phyloP scores from a whole-genome alignment of 2,113 vertebrate species.

The Gavialis gangeticus region DNA sequence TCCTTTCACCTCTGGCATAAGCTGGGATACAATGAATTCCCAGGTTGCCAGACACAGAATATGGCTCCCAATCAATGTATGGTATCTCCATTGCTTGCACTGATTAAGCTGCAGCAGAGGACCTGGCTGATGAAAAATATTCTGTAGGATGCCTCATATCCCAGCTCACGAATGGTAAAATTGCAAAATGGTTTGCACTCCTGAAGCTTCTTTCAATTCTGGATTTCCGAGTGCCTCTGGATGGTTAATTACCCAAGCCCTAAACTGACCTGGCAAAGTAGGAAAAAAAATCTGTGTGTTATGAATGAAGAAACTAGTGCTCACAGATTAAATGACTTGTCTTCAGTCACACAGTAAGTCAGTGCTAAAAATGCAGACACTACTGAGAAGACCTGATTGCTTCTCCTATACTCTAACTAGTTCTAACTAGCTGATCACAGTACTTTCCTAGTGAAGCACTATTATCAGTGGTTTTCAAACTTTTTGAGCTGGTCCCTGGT shows the following conservation, averaged over 20 bases:
- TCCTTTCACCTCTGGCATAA: fast-evolving
- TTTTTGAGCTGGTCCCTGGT: neutral
- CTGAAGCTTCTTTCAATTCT: neutral
- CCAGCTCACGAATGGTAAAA: neutral
- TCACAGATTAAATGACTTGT: neutral
- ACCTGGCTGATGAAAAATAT: fast-evolving
- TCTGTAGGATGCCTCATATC: neutral
- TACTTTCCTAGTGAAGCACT: neutral
- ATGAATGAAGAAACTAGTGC: fast-evolving
- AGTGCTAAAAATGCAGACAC: neutral
- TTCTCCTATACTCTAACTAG: neutral
- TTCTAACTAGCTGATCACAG: neutral
- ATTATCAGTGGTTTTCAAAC: neutral
- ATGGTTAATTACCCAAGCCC: neutral
- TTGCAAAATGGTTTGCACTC: neutral
- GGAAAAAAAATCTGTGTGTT: neutral
- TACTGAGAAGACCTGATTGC: neutral
- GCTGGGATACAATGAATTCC: neutral
- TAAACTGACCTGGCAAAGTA: neutral
- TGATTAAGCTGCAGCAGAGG: neutral
- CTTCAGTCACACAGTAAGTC: neutral
- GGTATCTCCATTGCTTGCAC: neutral
- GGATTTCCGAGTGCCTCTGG: neutral
- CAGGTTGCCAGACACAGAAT: neutral
- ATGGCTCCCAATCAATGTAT: fast-evolving